Base-by-base conservation (phyloP, 37 sponge, comb jelly and placozoan species). In the Mnemiopsis leidyi region DNA sequence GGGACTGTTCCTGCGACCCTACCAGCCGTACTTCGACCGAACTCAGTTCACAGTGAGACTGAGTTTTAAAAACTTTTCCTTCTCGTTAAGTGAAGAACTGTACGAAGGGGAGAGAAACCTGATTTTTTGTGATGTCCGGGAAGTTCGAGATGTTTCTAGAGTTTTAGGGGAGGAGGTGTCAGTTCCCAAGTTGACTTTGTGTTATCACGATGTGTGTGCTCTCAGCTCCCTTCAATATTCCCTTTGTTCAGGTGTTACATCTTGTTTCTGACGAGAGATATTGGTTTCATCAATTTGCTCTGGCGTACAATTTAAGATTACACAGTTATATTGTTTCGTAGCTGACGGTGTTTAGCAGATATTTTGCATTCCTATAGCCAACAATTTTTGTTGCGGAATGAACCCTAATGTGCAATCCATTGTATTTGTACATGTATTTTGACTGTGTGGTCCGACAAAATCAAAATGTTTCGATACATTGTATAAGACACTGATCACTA, bases 1-100 rank as follows among this genome's bases (percentile, higher is more conserved):
- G 25, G 90, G 90, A 0, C 90, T 85, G 16, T 85, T 85, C 61
- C 90, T 85, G 24, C 90, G 90, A 9, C 90, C 90, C 61, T 85
- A 85, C 61, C 90, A 39, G 26, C 90, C 90, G 26, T 85, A 26
- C 61, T 3, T 85, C 2, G 40, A n/a, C 39, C 29, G 39, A 1
- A 29, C 38, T 23, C 90, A 85, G 61, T 85, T 40, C 36, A 40
- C 61, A 0, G 90, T 85, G 61, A 0, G 29, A 28, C 29, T 85
- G 25, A 38, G 25, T 29, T 40, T 40, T 3, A 16, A 7, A 28
- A 20, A 28, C 32, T 36, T 9, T 1, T 9, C 21, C 61, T 85
- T 39, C 61, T 0, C 23, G 26, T 25, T 85, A 29, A 13, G n/a
- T 1, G 61, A 85, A n/a, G 61, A 38, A 3, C 90, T 85, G 3